Percentiles rank a stretch among this genome's conserved stretches.
phyloP scores from a whole-genome alignment of 2,797 vertebrate genomes.

The Cottoperca gobio region DNA sequence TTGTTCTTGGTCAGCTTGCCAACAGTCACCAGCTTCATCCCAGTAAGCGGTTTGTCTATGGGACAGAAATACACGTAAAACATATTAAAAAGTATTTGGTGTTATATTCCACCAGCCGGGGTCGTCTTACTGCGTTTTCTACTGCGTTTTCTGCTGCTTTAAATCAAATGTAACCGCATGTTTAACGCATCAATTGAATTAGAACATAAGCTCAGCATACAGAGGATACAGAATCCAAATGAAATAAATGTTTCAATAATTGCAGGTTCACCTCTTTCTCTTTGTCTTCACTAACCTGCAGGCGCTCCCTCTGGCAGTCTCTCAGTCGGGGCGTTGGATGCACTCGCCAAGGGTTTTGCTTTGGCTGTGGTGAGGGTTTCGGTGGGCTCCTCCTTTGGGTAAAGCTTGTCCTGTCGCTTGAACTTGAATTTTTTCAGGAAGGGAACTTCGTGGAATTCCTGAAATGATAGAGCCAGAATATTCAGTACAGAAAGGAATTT shows the following conservation, averaged over 20 bases:
- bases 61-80: slow-evolving; percentile 3
- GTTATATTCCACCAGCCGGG: background rate
- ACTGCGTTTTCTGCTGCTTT: background rate
- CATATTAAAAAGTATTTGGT: background rate
- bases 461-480: slow-evolving; percentile 14
- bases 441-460: slow-evolving; percentile 94
- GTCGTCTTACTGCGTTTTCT: background rate
- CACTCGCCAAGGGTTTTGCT: slow-evolving; percentile 65
- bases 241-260: background rate
- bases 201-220: background rate
- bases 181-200: background rate
- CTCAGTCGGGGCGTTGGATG: slow-evolving; percentile 56
- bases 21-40: slow-evolving; percentile 90
- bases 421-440: slow-evolving; percentile 97
- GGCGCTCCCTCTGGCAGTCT: slow-evolving; percentile 74
- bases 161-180: background rate
- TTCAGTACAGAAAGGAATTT: background rate
- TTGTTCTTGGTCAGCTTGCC: slow-evolving; percentile 95
- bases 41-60: slow-evolving; percentile 92
- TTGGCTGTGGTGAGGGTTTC: slow-evolving; percentile 42
- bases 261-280: background rate
- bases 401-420: slow-evolving; percentile 92
- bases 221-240: background rate
- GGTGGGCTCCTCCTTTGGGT: slow-evolving; percentile 84
- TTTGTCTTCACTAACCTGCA: slow-evolving; percentile 80